Conservation (phyloP, 2,113 vertebrate species). For the Cololabis saira region DNA sequence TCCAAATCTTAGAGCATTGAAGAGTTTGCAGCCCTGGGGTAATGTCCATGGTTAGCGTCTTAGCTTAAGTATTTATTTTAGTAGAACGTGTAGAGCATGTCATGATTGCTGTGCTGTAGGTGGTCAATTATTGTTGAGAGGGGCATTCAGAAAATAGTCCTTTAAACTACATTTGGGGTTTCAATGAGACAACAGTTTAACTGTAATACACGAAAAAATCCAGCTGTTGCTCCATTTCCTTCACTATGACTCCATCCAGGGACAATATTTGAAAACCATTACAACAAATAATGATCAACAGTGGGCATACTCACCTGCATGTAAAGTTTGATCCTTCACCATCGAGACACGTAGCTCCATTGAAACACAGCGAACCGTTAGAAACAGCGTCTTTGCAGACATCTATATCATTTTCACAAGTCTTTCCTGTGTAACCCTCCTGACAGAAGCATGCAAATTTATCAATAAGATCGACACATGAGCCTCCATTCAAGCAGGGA, state of each 20-base stretch:
- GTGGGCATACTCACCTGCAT: conserved; percentile 75
- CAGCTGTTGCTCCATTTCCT: background rate
- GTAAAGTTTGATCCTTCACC: conserved; percentile 80
- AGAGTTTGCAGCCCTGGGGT: too few species aligned
- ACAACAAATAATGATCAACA: background rate
- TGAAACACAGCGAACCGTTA: conserved; percentile 73
- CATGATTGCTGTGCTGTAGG: too few species aligned
- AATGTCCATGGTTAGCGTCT: too few species aligned
- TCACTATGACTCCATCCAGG: background rate
- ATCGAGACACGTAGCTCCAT: conserved; percentile 79
- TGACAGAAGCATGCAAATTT: conserved; percentile 82
- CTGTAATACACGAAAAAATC: background rate
- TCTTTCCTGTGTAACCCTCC: conserved; percentile 77
- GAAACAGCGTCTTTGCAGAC: conserved; percentile 59
- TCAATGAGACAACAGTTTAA: background rate
- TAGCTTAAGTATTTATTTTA: too few species aligned
- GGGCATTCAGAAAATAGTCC: too few species aligned
- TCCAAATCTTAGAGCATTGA: too few species aligned
- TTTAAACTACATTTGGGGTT: background rate
- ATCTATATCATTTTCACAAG: conserved; percentile 74
- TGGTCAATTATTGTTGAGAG: too few species aligned
- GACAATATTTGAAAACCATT: background rate
- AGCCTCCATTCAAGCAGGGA: conserved; percentile 82
- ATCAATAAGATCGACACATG: conserved; percentile 80
- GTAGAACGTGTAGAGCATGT: too few species aligned